A percentile compares a stretch with the other conserved stretches of the same genome.
phyloP scores from a whole-genome alignment of 2,113 vertebrate species.

The Arvicanthis niloticus region DNA sequence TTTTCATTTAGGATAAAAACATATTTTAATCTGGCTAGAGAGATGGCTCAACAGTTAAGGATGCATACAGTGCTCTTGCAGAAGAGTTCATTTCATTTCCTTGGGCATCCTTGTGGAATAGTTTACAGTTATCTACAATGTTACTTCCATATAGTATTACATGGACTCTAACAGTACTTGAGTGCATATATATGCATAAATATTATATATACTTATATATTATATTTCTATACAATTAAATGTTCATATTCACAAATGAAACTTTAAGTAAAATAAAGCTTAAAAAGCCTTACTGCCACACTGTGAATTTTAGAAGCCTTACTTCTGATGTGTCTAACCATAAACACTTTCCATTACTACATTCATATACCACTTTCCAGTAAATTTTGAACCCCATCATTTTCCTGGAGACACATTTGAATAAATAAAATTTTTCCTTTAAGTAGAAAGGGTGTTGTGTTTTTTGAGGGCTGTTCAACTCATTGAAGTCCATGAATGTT shows the following conservation, averaged over 20 bases:
- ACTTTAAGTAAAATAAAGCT: background rate
- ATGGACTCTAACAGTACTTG: background rate
- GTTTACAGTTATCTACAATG: background rate
- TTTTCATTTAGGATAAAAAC: background rate
- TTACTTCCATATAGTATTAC: background rate
- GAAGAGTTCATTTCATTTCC: background rate
- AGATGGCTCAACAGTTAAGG: background rate
- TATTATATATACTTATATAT: too few species aligned
- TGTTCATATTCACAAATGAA: background rate
- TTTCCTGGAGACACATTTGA: background rate
- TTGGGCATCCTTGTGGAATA: background rate
- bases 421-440: too few species aligned
- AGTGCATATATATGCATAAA: too few species aligned
- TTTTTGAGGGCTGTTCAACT: background rate
- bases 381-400: background rate
- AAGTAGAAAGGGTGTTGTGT: background rate
- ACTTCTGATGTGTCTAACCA: background rate
- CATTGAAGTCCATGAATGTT: background rate
- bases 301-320: background rate
- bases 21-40: background rate
- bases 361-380: background rate
- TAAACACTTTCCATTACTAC: background rate
- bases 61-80: background rate
- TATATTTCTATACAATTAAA: background rate
- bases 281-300: background rate